Conservation (phyloP, 1,140 invertebrate genomes). For the Orchesella cincta region DNA sequence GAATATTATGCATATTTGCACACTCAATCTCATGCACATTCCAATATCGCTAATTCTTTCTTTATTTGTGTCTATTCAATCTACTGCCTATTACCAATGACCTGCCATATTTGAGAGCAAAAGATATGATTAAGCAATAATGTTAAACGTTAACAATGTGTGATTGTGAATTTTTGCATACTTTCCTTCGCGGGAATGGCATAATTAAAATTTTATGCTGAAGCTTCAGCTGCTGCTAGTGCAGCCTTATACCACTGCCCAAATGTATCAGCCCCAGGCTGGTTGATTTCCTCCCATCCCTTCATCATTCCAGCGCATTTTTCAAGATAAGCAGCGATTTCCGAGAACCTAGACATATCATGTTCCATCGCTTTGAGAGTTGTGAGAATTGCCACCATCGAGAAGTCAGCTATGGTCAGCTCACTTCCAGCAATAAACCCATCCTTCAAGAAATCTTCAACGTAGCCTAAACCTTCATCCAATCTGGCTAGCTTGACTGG, state of each 20-base stretch:
- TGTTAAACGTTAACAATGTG: no score
- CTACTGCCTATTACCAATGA: no score
- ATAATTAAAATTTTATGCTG: no score
- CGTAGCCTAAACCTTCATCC: conserved; percentile 51
- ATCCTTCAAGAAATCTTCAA: conserved; percentile 51
- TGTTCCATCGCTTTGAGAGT: conserved; percentile 64
- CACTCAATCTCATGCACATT: no score
- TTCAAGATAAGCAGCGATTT: conserved; percentile 68
- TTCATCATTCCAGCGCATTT: conserved; percentile 68
- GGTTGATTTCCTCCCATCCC: conserved; percentile 72
- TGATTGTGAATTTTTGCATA: no score
- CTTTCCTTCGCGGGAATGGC: no score
- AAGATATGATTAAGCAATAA: no score
- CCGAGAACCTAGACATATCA: conserved; percentile 63
- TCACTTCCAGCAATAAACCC: conserved; percentile 52
- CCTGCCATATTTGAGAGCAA: no score
- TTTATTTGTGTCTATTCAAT: no score
- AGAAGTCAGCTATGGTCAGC: conserved; percentile 69
- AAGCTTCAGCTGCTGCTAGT: conserved; percentile 22
- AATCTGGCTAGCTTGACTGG: conserved; percentile 50
- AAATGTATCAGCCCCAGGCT: conserved; percentile 54
- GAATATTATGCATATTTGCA: no score
- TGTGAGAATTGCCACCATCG: conserved; percentile 48
- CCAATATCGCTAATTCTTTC: no score
- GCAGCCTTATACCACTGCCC: conserved; percentile 56